phyloP scores from a whole-genome alignment of 2,888 invertebrate genomes.

The Latrodectus hesperus region DNA sequence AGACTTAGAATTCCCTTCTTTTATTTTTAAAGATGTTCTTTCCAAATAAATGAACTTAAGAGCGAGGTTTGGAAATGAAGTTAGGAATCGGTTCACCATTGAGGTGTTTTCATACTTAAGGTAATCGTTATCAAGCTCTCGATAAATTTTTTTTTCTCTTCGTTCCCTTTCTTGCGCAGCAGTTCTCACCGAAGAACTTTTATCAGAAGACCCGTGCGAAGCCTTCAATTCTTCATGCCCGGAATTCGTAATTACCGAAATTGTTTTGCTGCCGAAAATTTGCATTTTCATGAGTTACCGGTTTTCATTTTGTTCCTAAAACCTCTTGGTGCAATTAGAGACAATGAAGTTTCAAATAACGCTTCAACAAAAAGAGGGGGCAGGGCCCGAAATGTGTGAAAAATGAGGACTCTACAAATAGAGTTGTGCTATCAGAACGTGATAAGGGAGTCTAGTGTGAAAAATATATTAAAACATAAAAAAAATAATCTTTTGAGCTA shows the following conservation, averaged over 20 bases:
- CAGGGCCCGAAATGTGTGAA: neutral
- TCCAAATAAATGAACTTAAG: constrained; percentile 63
- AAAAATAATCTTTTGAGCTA: too few species aligned
- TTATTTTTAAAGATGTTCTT: constrained; percentile 39
- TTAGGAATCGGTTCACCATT: constrained; percentile 39
- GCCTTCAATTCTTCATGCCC: constrained; percentile 55
- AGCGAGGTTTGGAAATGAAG: constrained; percentile 58
- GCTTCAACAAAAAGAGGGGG: constrained; percentile 1
- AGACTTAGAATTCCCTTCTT: constrained; percentile 17
- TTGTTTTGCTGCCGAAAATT: constrained; percentile 59
- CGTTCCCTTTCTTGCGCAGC: neutral
- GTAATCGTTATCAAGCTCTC: constrained; percentile 62
- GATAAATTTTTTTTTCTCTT: constrained; percentile 21
- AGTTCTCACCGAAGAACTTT: constrained; percentile 17
- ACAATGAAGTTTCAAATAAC: constrained; percentile 55
- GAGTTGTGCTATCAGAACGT: constrained; percentile 26
- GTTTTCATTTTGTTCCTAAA: constrained; percentile 46
- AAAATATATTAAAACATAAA: neutral
- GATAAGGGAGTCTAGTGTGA: constrained; percentile 27
- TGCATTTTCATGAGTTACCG: constrained; percentile 68
- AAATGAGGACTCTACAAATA: constrained; percentile 13
- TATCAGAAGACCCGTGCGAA: constrained; percentile 18
- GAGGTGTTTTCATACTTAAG: constrained; percentile 49
- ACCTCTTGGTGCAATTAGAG: constrained; percentile 60
- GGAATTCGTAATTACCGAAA: constrained; percentile 68